phyloP scores from a whole-genome alignment of 2,888 invertebrate species.

The Itoplectis maculator region DNA sequence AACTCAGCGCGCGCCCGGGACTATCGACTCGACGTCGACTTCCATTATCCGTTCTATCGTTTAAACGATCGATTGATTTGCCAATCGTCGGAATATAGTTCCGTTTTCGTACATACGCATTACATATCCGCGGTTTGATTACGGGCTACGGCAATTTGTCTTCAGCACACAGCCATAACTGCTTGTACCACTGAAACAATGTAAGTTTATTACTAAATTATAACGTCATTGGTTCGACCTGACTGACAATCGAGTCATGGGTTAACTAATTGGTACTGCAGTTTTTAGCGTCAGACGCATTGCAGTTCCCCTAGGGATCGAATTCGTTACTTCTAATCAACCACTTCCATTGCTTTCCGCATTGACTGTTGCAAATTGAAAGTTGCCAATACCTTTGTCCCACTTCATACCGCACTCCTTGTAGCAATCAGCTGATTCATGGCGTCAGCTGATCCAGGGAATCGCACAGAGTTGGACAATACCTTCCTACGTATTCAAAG shows the following conservation, averaged over 20 bases:
- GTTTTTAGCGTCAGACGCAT: background rate
- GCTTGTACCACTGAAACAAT: no score
- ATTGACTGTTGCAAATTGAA: background rate
- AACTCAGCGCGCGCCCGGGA: background rate
- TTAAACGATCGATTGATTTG: constrained; percentile 53
- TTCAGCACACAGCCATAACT: no score
- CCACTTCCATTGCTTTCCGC: background rate
- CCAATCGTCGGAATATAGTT: background rate
- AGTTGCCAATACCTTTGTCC: background rate
- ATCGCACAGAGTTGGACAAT: background rate
- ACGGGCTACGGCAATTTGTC: no score
- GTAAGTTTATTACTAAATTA: no score
- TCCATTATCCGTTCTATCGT: constrained; percentile 50
- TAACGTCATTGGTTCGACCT: no score
- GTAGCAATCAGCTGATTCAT: background rate
- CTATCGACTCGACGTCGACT: constrained; percentile 37
- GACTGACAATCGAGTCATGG: background rate
- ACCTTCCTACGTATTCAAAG: background rate
- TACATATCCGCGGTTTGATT: no score
- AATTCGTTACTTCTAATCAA: background rate
- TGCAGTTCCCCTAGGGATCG: no score
- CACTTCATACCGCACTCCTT: background rate
- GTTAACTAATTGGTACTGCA: background rate
- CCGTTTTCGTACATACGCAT: background rate
- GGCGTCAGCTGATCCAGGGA: background rate